These are phyloP conservation scores for Drosophila nebulosa DNA, from an alignment of 1,140 invertebrate species.

Conservation along the genomic window DNA sequence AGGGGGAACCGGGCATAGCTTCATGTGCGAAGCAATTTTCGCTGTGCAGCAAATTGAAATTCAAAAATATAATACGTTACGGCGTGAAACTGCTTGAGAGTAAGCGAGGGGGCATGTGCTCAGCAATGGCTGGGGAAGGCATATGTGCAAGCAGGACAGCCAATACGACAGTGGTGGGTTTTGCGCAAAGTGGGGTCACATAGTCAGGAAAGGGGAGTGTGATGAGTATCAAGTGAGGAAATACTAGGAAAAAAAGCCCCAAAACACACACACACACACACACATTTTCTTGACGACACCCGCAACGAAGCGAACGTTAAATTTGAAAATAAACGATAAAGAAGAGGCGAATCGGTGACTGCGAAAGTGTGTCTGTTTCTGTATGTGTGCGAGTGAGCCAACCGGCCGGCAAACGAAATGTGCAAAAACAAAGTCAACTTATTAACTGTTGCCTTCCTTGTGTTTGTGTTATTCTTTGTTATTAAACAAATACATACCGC, in stretches of 20 bases:
- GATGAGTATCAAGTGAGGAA: conserved; percentile 32
- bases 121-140: background rate
- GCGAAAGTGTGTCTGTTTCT: too few relatives aligned
- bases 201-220: conserved; percentile 14
- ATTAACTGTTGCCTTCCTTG: conserved; percentile 33
- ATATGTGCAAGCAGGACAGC: conserved; percentile 1
- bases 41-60: conserved; percentile 46
- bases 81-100: conserved; percentile 36
- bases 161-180: conserved; percentile 16
- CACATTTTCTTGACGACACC: conserved; percentile 52
- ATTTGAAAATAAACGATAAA: conserved; percentile 56
- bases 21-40: background rate
- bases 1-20: too few relatives aligned
- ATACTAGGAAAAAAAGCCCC: conserved; percentile 54
- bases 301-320: conserved; percentile 57
- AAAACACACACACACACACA: conserved; percentile 11
- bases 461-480: conserved; percentile 14
- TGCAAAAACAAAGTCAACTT: conserved; percentile 31
- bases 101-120: conserved; percentile 21
- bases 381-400: conserved; percentile 5
- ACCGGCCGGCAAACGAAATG: conserved; percentile 52
- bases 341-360: background rate
- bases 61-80: conserved; percentile 66
- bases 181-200: conserved; percentile 14
- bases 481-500: conserved; percentile 64